Percentiles rank a stretch among this genome's conserved stretches.
Evolutionary conservation across 2,888 invertebrate species (phyloP).

Genomic region (Cantharis lateralis): DNA sequence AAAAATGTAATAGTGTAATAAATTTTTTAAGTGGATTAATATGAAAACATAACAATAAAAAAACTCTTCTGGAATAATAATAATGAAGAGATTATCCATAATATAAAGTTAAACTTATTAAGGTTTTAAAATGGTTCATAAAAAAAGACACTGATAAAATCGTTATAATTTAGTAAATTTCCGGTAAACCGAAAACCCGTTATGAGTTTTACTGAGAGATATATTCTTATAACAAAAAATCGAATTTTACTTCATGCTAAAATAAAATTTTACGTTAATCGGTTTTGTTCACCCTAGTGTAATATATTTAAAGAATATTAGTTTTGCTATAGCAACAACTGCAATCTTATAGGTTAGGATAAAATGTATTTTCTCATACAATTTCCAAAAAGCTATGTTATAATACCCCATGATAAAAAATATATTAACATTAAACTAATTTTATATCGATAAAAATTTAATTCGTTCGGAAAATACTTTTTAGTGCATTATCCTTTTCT

Average conservation of each 20-base stretch:
- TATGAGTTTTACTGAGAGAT: background rate
- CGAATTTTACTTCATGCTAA: background rate
- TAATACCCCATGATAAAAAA: background rate
- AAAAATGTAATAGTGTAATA: background rate
- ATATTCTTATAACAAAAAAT: background rate
- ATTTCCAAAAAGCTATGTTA: background rate
- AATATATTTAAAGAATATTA: background rate
- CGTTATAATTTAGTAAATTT: background rate
- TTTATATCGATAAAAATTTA: background rate
- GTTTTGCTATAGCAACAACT: background rate
- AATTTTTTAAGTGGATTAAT: background rate
- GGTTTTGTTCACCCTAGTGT: background rate
- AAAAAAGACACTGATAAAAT: background rate
- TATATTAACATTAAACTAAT: background rate
- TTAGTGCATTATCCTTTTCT: too few relatives aligned
- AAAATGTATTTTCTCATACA: background rate
- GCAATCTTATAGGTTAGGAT: background rate
- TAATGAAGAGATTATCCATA: background rate
- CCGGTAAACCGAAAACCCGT: background rate
- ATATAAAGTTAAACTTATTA: background rate
- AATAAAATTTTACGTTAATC: background rate
- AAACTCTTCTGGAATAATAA: background rate
- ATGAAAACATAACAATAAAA: background rate
- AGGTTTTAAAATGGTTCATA: background rate
- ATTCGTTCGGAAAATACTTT: too few relatives aligned